Conservation (phyloP, 2,888 invertebrate genomes). For the Himalopsyche japonica region DNA sequence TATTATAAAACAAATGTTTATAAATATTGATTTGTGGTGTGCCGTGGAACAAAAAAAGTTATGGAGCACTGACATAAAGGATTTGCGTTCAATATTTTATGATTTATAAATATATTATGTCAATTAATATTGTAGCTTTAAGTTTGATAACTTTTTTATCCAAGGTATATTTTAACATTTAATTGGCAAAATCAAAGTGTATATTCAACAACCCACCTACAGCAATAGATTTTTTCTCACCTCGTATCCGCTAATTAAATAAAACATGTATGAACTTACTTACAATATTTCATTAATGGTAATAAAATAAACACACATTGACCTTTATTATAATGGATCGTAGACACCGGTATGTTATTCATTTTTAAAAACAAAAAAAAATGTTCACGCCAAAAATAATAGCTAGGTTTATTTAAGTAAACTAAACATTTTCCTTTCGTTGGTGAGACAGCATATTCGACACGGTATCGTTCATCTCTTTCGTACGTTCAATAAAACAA, state of each 20-base stretch:
- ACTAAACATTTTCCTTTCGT: neutral
- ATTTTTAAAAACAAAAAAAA: neutral
- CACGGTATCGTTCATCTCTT: neutral
- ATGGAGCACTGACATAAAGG: too few species aligned
- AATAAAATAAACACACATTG: neutral
- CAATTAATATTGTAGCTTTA: too few species aligned
- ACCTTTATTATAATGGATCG: neutral
- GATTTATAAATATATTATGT: too few species aligned
- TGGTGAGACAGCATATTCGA: neutral
- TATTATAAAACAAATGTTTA: too few species aligned
- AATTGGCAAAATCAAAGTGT: too few species aligned
- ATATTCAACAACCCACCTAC: too few species aligned
- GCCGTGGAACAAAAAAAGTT: too few species aligned
- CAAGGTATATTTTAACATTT: too few species aligned
- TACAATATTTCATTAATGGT: neutral
- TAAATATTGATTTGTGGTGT: too few species aligned
- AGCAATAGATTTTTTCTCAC: too few species aligned
- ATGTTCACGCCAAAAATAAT: neutral
- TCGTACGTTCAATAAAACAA: neutral
- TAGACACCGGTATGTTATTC: neutral
- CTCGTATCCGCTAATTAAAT: neutral
- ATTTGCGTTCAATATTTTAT: too few species aligned
- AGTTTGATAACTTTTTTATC: too few species aligned
- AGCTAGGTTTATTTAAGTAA: neutral
- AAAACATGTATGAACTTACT: neutral